Percentiles rank a stretch among this genome's conserved stretches.
Evolutionary conservation across 1,140 invertebrate species (phyloP).

Genomic region (Grapholita molesta): DNA sequence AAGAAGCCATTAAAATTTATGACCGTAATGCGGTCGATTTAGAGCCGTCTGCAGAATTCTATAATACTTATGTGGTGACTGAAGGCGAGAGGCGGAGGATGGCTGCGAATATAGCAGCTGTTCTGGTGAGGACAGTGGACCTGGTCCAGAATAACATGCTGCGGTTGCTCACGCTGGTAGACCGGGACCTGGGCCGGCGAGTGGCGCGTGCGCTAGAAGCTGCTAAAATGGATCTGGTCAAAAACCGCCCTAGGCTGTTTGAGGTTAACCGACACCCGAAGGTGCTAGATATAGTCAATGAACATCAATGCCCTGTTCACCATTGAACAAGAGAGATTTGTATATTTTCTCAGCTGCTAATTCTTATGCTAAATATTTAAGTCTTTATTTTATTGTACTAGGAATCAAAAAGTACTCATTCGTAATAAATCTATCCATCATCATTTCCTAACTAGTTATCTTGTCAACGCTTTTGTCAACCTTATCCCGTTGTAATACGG

Average conservation of each 20-base stretch:
- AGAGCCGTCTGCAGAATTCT: neutral
- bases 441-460: too few species aligned
- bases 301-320: neutral
- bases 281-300: neutral
- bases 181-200: neutral
- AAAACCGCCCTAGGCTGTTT: neutral
- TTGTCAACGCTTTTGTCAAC: too few species aligned
- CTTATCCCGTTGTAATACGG: too few species aligned
- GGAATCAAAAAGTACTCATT: too few species aligned
- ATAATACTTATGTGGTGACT: neutral
- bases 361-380: too few species aligned
- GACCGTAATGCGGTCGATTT: conserved; percentile 16
- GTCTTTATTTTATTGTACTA: too few species aligned
- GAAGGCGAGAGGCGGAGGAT: neutral
- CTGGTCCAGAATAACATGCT: neutral
- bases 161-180: neutral
- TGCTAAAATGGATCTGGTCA: neutral
- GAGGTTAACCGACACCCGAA: neutral
- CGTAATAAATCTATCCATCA: too few species aligned
- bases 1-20: neutral
- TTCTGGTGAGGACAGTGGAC: neutral
- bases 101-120: neutral
- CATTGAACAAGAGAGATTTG: too few species aligned
- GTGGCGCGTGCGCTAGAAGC: neutral
- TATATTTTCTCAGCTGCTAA: too few species aligned